Evolutionary conservation across 2,888 invertebrate species (phyloP).

Genomic region (Toxonevra muliebris): DNA sequence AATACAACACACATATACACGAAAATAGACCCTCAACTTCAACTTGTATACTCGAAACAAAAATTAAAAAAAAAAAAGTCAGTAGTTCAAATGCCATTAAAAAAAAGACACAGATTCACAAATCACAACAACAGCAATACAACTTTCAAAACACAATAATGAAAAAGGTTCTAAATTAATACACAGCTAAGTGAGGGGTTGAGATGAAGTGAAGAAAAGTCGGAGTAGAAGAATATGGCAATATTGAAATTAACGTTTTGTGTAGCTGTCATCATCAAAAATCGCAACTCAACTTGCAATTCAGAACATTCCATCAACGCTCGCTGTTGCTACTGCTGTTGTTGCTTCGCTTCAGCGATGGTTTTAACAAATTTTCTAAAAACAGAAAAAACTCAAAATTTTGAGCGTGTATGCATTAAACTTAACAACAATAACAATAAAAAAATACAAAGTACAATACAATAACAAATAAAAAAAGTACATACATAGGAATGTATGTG

Average conservation of each 20-base stretch:
- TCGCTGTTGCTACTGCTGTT: conserved; percentile 25
- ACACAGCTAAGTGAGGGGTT: background rate
- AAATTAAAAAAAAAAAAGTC: conserved; percentile 29
- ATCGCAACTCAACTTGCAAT: conserved; percentile 8
- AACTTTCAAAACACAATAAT: background rate
- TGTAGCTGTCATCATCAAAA: too few species aligned
- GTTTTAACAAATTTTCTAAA: too few species aligned
- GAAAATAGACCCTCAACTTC: conserved; percentile 19
- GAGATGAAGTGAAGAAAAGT: conserved; percentile 16
- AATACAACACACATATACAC: background rate
- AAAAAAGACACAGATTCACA: conserved; percentile 24
- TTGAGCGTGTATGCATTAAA: too few species aligned
- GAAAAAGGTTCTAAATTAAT: conserved; percentile 13
- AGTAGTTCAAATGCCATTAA: conserved; percentile 28
- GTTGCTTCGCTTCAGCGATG: conserved; percentile 2
- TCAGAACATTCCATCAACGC: conserved; percentile 17
- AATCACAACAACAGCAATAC: conserved; percentile 41
- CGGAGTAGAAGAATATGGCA: background rate
- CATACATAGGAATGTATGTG: too few species aligned
- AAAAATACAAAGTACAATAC: too few species aligned
- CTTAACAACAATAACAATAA: too few species aligned
- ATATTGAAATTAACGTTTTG: too few species aligned
- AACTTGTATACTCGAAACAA: conserved; percentile 4
- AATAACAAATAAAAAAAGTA: too few species aligned
- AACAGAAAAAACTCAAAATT: too few species aligned